Percentiles rank a stretch among this genome's conserved stretches.
Evolutionary conservation across 2,113 vertebrate genomes (phyloP).

Genomic region (Vulpes vulpes): DNA sequence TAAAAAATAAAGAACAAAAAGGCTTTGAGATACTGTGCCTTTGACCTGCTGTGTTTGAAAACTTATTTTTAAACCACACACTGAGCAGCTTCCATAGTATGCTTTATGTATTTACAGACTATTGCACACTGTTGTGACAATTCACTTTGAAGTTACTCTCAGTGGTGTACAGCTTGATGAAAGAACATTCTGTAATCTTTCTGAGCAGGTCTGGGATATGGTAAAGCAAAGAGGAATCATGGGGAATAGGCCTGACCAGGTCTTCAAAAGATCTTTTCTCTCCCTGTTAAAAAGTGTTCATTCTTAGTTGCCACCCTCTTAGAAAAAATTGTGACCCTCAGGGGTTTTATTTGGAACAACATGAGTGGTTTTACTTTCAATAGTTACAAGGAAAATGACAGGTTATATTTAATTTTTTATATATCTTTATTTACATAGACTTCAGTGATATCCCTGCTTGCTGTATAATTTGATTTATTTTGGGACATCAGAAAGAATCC

Average conservation of each 20-base stretch:
- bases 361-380: constrained; percentile 79
- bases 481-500: constrained; percentile 78
- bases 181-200: constrained; percentile 73
- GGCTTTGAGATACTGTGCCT: constrained; percentile 55
- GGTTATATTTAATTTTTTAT: constrained; percentile 81
- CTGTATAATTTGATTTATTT: constrained; percentile 80
- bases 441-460: constrained; percentile 82
- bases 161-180: constrained; percentile 60
- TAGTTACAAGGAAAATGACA: constrained; percentile 81
- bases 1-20: constrained; percentile 62
- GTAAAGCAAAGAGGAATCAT: constrained; percentile 61
- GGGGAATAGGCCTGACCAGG: constrained; percentile 46
- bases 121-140: constrained; percentile 58
- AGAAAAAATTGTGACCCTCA: constrained; percentile 56
- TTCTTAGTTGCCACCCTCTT: constrained; percentile 66
- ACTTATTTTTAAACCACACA: constrained; percentile 5
- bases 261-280: constrained; percentile 81
- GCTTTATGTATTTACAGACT: constrained; percentile 68
- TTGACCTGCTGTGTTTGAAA: constrained; percentile 61
- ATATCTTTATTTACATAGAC: constrained; percentile 79
- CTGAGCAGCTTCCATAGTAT: constrained; percentile 57
- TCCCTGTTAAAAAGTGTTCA: constrained; percentile 65
- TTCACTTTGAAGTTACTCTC: constrained; percentile 80
- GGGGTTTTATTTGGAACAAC: constrained; percentile 79
- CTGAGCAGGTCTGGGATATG: constrained; percentile 27